Conservation (phyloP, 2,113 vertebrate genomes). For the Elanus axillaris region DNA sequence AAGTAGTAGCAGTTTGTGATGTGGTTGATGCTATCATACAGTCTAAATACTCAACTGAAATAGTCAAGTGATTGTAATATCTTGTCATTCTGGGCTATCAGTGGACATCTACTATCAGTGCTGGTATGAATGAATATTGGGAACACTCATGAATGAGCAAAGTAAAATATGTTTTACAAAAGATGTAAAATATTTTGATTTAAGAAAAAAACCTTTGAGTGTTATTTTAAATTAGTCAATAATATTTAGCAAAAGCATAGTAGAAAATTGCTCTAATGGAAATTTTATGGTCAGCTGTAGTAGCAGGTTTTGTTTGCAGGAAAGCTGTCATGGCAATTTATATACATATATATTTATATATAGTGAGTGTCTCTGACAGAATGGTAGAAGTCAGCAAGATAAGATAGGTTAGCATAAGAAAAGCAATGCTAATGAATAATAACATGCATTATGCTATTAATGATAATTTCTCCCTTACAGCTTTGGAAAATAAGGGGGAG, state of each 20-base stretch:
- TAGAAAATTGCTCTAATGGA: neutral
- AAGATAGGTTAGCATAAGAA: neutral
- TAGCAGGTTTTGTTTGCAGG: neutral
- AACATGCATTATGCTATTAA: neutral
- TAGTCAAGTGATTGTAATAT: neutral
- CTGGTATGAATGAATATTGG: neutral
- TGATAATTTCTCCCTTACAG: neutral
- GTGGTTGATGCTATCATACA: neutral
- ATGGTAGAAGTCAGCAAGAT: neutral
- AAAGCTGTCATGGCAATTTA: neutral
- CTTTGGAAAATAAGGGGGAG: neutral
- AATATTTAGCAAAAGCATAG: neutral
- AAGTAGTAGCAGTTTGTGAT: neutral
- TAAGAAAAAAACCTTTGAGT: neutral
- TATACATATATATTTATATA: neutral
- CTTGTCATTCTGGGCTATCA: neutral
- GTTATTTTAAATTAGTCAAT: neutral
- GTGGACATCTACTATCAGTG: neutral
- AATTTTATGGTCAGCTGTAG: neutral
- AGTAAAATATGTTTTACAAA: neutral
- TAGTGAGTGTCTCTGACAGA: neutral
- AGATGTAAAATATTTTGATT: neutral
- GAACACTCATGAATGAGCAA: neutral
- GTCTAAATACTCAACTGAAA: neutral
- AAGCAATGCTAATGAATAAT: neutral